phyloP scores from a whole-genome alignment of 64 coral and sea anemone species.

The Catalaphyllia jardinei region DNA sequence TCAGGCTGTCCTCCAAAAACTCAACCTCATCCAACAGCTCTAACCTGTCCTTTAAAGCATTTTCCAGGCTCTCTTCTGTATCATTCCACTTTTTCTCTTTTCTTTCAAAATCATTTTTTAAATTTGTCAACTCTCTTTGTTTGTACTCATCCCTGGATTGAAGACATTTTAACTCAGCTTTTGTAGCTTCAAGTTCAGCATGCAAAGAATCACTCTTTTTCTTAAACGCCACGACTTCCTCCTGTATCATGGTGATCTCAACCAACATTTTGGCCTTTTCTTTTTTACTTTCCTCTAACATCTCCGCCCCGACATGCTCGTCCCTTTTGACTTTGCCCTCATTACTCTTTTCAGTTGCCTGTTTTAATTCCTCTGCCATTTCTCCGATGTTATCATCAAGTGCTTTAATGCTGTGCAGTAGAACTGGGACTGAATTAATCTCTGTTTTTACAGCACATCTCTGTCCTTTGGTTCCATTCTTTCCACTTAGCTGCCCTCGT shows the following conservation, averaged over 20 bases:
- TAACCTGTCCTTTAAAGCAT: neutral
- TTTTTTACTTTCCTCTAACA: neutral
- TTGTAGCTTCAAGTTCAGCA: neutral
- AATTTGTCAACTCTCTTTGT: conserved; percentile 13
- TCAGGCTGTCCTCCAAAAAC: neutral
- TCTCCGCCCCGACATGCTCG: neutral
- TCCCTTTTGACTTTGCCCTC: neutral
- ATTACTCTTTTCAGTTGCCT: neutral
- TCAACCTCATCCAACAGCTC: conserved; percentile 12
- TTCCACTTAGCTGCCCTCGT: neutral
- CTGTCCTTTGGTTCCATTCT: neutral
- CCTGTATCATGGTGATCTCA: neutral
- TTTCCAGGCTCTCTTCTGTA: neutral
- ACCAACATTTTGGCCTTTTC: neutral
- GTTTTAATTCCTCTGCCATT: neutral
- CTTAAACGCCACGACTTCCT: neutral
- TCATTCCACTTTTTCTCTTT: neutral
- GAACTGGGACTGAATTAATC: neutral
- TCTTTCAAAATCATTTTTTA: neutral
- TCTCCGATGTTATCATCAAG: neutral
- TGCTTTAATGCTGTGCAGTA: neutral
- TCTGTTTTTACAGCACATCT: neutral
- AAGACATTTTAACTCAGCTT: neutral
- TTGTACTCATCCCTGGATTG: neutral
- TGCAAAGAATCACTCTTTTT: neutral